A percentile compares a stretch with the other conserved stretches of the same genome.
phyloP scores from a whole-genome alignment of 1,140 invertebrate genomes.

The Caenorhabditis brenneri region DNA sequence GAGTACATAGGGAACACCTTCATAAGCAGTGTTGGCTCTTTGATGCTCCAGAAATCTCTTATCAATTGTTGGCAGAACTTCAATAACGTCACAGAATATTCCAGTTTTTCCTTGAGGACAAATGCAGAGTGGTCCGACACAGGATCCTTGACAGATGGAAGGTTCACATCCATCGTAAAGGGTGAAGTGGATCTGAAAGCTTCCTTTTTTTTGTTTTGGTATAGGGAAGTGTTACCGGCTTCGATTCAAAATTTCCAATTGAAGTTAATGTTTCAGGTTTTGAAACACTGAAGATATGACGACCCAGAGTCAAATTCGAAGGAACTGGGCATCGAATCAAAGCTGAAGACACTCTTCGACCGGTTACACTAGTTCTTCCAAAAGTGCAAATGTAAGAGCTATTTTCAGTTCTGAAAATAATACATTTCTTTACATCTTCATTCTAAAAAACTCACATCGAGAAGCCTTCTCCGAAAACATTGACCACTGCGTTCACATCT shows the following conservation, averaged over 20 bases:
- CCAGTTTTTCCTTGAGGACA: constrained; percentile 49
- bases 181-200: constrained; percentile 48
- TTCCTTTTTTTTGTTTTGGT: not conserved
- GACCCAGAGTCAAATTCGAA: constrained; percentile 32
- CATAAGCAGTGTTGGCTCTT: constrained; percentile 25
- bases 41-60: constrained; percentile 37
- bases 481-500: constrained; percentile 25
- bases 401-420: constrained; percentile 24
- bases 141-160: constrained; percentile 42
- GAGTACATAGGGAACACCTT: constrained; percentile 45
- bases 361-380: constrained; percentile 10
- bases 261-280: not conserved
- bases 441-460: constrained; percentile 4
- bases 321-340: constrained; percentile 41
- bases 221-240: constrained; percentile 6
- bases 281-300: constrained; percentile 47
- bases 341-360: constrained; percentile 13
- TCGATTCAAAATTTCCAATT: not conserved
- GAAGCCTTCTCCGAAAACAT: constrained; percentile 41
- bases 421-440: not conserved
- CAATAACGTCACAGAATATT: constrained; percentile 39
- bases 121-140: constrained; percentile 46
- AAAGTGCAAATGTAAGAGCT: constrained; percentile 36
- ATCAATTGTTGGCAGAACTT: constrained; percentile 46
- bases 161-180: constrained; percentile 38